Conservation (phyloP, 2,888 invertebrate genomes). For the Timema cristinae region DNA sequence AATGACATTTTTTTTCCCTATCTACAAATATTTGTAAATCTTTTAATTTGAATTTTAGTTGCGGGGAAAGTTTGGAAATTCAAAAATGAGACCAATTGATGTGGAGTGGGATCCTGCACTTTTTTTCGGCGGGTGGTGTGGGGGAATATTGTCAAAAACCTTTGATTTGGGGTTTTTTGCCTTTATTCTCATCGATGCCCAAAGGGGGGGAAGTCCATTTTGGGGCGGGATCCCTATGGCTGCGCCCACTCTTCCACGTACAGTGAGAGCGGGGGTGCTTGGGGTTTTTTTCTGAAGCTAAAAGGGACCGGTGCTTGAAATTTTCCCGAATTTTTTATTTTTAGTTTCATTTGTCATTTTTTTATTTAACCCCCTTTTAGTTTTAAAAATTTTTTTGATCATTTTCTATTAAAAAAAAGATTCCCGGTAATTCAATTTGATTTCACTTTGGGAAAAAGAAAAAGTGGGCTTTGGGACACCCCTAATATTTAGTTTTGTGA, state of each 20-base stretch:
- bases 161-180: constrained; percentile 88
- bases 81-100: constrained; percentile 63
- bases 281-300: constrained; percentile 70
- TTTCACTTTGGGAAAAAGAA: too few species aligned
- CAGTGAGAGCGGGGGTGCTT: constrained; percentile 53
- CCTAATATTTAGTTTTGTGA: too few species aligned
- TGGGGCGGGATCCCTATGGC: constrained; percentile 76
- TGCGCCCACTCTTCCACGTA: constrained; percentile 65
- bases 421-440: too few species aligned
- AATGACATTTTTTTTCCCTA: too few species aligned
- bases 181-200: constrained; percentile 70
- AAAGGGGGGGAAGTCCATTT: constrained; percentile 60
- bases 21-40: too few species aligned
- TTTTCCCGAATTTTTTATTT: too few species aligned
- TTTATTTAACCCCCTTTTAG: too few species aligned
- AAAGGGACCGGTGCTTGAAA: constrained; percentile 34
- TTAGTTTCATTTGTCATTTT: too few species aligned
- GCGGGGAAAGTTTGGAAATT: constrained; percentile 55
- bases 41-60: constrained; percentile 42
- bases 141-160: constrained; percentile 60
- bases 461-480: too few species aligned
- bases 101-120: constrained; percentile 69
- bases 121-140: constrained; percentile 65
- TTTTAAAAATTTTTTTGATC: too few species aligned
- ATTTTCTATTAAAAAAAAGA: too few species aligned